Evolutionary conservation across 2,797 vertebrate species (phyloP), one percentile per base, ranked within the genome.

Genomic region (Artibeus jamaicensis): DNA sequence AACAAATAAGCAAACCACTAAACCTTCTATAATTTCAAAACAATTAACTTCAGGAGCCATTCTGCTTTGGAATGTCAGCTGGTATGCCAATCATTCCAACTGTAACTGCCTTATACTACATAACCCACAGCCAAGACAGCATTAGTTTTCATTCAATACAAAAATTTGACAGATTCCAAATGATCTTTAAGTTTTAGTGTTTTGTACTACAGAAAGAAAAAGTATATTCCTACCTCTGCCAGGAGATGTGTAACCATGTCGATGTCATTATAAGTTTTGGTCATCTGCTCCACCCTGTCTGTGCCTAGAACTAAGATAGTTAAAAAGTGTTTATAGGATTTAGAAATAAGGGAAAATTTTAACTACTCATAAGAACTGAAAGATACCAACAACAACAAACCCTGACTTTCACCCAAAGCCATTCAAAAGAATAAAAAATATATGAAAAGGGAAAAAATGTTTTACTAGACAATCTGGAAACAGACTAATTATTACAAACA

Each of bases 201-300:
- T 91, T 48, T 73, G 24, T 50, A 86, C 9, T 55, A 0, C 12
- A 93, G 29, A 95, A 96, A 84, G 53, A 87, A 42, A 42, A 37
- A 90, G 26, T 62, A 90, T 0, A 24, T 84, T 70, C 98, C 42
- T 98, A 99, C 99, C 99, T 99, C 99, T 71, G 99, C 99, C 97
- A 99, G 96, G 70, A 99, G 99, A 97, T 99, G 99, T 26, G 99
- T 99, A 93, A 99, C 99, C 99, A 99, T 98, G 68, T 99, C 99
- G 18, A 99, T 98, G 97, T 99, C 99, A 99, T 99, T 98, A 98
- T 98, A 99, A 29, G 99, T 99, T 97, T 98, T 99, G 97, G 99
- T 99, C 99, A 99, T 99, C 98, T 99, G 99, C 81, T 99, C 99
- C 96, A 98, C 98, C 1, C 99, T 98, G 77, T 99, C 99, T 34